phyloP scores from a whole-genome alignment of 1,140 invertebrate genomes.

The Drosophila leontia region DNA sequence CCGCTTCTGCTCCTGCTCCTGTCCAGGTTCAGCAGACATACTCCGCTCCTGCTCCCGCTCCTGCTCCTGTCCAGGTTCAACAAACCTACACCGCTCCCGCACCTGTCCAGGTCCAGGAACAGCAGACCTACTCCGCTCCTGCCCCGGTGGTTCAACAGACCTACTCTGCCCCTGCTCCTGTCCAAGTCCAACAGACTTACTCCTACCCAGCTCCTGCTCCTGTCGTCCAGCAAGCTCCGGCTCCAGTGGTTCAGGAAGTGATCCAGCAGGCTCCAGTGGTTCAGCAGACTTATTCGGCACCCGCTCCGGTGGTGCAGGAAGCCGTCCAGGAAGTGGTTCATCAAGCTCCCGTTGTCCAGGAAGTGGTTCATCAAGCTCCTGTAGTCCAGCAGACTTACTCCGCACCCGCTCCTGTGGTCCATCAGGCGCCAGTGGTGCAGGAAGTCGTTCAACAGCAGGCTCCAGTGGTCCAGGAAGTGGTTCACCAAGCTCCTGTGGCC shows the following conservation, averaged over 20 bases:
- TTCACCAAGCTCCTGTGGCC: slow-evolving; percentile 2
- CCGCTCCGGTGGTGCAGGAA: slow-evolving; percentile 35
- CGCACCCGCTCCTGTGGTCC: slow-evolving; percentile 9
- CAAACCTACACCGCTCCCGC: slow-evolving; percentile 17
- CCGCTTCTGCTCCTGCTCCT: slow-evolving; percentile 21
- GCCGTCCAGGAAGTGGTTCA: no score
- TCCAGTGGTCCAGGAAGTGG: slow-evolving; percentile 24
- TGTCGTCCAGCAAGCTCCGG: slow-evolving; percentile 17
- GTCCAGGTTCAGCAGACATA: slow-evolving; percentile 15
- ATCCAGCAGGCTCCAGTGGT: slow-evolving; percentile 16
- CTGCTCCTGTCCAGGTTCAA: slow-evolving; percentile 16
- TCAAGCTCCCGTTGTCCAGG: slow-evolving; percentile 33
- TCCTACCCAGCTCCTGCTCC: slow-evolving; percentile 19
- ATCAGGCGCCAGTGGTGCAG: slow-evolving; percentile 43
- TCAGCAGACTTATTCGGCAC: slow-evolving; percentile 26
- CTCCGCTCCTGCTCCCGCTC: slow-evolving; percentile 25
- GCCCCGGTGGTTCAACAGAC: slow-evolving; percentile 23
- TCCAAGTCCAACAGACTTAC: slow-evolving; percentile 18
- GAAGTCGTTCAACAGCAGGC: slow-evolving; percentile 44
- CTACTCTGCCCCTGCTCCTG: slow-evolving; percentile 30
- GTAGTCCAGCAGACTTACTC: slow-evolving; percentile 29
- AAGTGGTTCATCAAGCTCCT: slow-evolving; percentile 33
- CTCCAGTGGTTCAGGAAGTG: slow-evolving; percentile 19
- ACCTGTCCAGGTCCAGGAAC: slow-evolving; percentile 22
- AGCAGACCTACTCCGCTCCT: neutral